Percentiles rank a stretch among this genome's conserved stretches.
These are phyloP conservation scores for Neosilurus hyrtlii DNA, from an alignment of 2,797 vertebrate species.

Conservation along the genomic window DNA sequence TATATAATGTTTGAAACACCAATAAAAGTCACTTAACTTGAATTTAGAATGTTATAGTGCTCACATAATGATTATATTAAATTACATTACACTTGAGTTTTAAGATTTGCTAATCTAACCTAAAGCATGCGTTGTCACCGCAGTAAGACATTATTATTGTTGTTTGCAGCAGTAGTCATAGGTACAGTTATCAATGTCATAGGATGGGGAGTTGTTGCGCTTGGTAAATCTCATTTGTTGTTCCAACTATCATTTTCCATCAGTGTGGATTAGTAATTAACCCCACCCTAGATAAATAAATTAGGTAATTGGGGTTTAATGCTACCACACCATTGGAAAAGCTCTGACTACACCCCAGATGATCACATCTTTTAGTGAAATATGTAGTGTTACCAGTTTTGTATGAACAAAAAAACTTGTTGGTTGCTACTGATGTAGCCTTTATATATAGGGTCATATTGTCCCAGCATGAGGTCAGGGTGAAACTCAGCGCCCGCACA, in stretches of 20 bases:
- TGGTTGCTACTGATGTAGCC: not conserved
- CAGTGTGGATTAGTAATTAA: not conserved
- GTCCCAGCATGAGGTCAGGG: slow-evolving; percentile 48
- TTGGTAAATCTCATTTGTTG: not conserved
- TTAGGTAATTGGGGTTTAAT: not conserved
- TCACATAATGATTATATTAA: too few species aligned
- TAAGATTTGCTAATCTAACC: not conserved
- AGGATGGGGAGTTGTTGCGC: not conserved
- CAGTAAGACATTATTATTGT: not conserved
- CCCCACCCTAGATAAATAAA: not conserved
- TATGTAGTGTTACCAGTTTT: slow-evolving; percentile 22
- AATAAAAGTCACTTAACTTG: too few species aligned
- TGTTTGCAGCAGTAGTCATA: not conserved
- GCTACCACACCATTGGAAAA: not conserved
- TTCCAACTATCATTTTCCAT: not conserved
- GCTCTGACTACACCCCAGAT: not conserved
- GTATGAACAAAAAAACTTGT: slow-evolving; percentile 1
- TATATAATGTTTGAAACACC: too few species aligned
- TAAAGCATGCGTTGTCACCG: not conserved
- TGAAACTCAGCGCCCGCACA: slow-evolving; percentile 48
- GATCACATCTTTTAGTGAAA: not conserved
- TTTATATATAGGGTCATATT: not conserved
- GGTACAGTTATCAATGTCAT: not conserved
- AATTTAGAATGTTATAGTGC: too few species aligned
- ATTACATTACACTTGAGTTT: not conserved